phyloP scores from a whole-genome alignment of 2,888 invertebrate species.

The Patella caerulea region DNA sequence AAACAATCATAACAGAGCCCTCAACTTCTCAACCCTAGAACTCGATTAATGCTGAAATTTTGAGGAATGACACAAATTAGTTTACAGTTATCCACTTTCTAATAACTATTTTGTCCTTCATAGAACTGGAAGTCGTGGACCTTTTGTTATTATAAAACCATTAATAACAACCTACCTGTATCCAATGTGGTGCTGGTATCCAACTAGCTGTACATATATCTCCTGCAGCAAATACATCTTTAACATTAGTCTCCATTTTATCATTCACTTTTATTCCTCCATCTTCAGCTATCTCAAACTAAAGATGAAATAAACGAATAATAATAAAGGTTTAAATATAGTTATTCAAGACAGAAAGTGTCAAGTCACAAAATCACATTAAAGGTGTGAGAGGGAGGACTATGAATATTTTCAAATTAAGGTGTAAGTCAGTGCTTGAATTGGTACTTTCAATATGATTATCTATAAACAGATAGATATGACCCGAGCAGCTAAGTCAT shows the following conservation, averaged over 20 bases:
- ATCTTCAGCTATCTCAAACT: constrained; percentile 75
- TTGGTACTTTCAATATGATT: too few species aligned
- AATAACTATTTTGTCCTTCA: not conserved
- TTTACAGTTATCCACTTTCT: not conserved
- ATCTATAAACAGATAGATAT: too few species aligned
- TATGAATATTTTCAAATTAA: too few species aligned
- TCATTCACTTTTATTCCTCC: constrained; percentile 90
- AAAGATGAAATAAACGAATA: constrained; percentile 26
- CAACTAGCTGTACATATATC: constrained; percentile 92
- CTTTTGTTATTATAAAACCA: not conserved
- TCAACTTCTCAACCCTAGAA: too few species aligned
- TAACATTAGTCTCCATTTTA: constrained; percentile 84
- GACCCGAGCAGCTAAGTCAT: too few species aligned
- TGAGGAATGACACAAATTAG: too few species aligned
- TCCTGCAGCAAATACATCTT: constrained; percentile 92
- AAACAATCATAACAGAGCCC: too few species aligned
- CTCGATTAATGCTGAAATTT: too few species aligned
- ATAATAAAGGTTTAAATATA: not conserved
- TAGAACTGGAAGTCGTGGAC: not conserved
- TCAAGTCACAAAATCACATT: too few species aligned
- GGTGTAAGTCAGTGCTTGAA: too few species aligned
- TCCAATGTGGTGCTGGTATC: constrained; percentile 73
- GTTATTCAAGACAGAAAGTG: too few species aligned
- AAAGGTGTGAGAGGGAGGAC: too few species aligned
- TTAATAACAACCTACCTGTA: constrained; percentile 55